Base-by-base conservation (phyloP, 1,140 invertebrate genomes). In the Yoshiicerus persimilis region DNA sequence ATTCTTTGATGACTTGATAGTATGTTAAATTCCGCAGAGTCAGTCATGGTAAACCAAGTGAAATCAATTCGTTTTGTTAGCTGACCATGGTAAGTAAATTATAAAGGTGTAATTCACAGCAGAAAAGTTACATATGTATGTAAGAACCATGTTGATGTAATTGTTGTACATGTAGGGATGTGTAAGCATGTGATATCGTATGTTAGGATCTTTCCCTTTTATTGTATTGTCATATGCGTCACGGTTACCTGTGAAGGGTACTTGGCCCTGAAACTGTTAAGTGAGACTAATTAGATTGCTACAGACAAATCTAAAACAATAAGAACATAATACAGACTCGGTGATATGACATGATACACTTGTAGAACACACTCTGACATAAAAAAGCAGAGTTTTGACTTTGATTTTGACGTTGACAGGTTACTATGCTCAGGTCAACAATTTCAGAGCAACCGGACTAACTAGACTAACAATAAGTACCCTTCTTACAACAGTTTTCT, bases 401-500 rank as follows among this genome's bases (percentile, higher is more conserved):
- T 70, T 70, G 64, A 70, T 38, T 34, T 80, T 36, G 34, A 80
- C 75, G 75, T 36, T 80, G 75, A 80, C 75, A 80, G 16, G 75
- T 80, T 80, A 36, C 75, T 80, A 30, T 36, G 66, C 66, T 70
- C 34, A 36, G 75, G 75, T 80, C 75, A 80, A 38, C 70, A 13
- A 36, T n/a, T 36, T 36, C 34, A 25, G 11, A 66, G 23, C 64
- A 20, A 20, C 36, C 36, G 75, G 16, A 80, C 70, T 36, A 20
- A n/a, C 4, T 47, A 47, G 2, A 47, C 47, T 56, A 56, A n/a
- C n/a, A n/a, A 23, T 23, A 66, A n/a, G 32, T 80, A 80, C 30
- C 75, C 34, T 66, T 80, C 75, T 80, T 20, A 80, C 75, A 80
- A 80, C 75, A 80, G 9, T 80, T 80, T 80, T 80, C 75, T 80